Evolutionary conservation across 2,888 invertebrate species (phyloP), one percentile per base, ranked within the genome.

Genomic region (Rotaria macrura): DNA sequence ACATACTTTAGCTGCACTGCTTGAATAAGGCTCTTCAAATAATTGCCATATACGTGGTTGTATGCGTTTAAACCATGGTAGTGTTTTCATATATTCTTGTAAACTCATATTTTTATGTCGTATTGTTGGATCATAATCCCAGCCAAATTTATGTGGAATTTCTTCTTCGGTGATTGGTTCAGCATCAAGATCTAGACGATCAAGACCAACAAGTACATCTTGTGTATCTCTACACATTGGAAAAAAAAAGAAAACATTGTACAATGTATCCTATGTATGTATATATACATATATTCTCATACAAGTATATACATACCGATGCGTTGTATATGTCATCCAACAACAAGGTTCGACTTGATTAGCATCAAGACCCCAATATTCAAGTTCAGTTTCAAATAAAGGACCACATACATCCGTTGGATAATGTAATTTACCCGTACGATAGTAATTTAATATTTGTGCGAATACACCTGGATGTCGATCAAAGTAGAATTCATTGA

Each of bases 301-400:
- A 95, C 94, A 20, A n/a, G n/a, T n/a, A n/a, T n/a, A n/a, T n/a
- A n/a, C n/a, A 3, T 43, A 79, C 79, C 79, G 7, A 88, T 92
- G 92, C 94, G 87, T 95, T 6, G 93, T 93, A 89, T 99, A 99
- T 17, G 98, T 99, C 97, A 98, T 98, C 98, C 99, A 99, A 92
- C 99, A 99, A 92, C 98, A 99, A 10, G 98, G 98, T 91, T 98
- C 97, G 89, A 98, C 97, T 89, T 99, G 98, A 92, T 99, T 99
- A 57, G 98, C 95, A 91, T 99, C 98, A 88, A 99, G 93, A 25
- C 98, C 98, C 98, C 98, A 98, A 92, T 97, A 99, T 92, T 98
- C 98, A 88, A 99, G 93, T 91, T 99, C 99, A 91, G 98, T 98
- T 91, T 99, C 99, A 91, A 99, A 99, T 88, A 99, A 93, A 85